phyloP scores from a whole-genome alignment of 2,113 vertebrate genomes.

The Athene noctua region DNA sequence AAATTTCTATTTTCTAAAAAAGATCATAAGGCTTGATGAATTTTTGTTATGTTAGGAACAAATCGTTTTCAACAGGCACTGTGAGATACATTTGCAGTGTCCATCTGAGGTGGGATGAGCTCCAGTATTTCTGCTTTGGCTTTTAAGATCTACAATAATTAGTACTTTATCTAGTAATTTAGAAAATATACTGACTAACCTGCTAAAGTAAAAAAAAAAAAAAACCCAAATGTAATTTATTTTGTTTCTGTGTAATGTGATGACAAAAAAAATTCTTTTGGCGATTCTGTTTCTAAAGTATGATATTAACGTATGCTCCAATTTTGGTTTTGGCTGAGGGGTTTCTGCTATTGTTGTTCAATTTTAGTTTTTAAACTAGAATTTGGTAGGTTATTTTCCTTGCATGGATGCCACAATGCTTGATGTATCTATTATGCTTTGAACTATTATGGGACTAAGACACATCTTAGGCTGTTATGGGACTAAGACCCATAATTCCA shows the following conservation, averaged over 20 bases:
- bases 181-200: neutral
- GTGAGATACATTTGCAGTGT: neutral
- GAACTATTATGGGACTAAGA: neutral
- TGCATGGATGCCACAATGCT: neutral
- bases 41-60: neutral
- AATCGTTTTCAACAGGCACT: neutral
- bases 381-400: neutral
- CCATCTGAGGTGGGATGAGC: neutral
- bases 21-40: neutral
- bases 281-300: neutral
- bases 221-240: rapidly evolving
- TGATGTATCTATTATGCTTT: neutral
- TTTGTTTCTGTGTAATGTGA: neutral
- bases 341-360: neutral
- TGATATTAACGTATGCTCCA: neutral
- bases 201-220: neutral
- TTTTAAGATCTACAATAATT: neutral
- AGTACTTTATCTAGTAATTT: neutral
- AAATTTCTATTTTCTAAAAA: neutral
- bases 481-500: neutral
- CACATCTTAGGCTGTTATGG: neutral
- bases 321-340: neutral
- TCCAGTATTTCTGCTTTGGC: neutral
- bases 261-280: neutral
- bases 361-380: neutral